Conservation (phyloP, 1,140 invertebrate species). For the Brachionus asplanchnoidis region DNA sequence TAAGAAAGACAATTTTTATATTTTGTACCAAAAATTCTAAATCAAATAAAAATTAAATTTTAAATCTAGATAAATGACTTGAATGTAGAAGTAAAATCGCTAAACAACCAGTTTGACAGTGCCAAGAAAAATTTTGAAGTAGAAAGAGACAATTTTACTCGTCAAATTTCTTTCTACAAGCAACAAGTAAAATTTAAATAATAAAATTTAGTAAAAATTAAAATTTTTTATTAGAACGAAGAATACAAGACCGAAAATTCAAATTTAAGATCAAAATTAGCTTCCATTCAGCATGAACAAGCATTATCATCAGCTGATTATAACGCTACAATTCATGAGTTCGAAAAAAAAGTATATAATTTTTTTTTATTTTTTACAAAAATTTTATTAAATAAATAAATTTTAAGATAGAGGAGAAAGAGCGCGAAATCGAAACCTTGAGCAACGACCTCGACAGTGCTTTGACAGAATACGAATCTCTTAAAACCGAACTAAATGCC, state of each 20-base stretch:
- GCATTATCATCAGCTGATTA: not conserved
- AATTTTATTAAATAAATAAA: not conserved
- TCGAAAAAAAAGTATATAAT: not conserved
- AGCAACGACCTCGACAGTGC: not conserved
- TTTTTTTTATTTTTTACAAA: not conserved
- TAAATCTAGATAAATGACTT: constrained; percentile 3
- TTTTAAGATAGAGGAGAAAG: not conserved
- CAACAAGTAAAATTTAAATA: not conserved
- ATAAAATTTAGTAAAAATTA: not conserved
- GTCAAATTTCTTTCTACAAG: constrained; percentile 3
- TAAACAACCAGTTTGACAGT: constrained; percentile 7
- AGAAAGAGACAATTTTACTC: not conserved
- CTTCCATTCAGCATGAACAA: not conserved
- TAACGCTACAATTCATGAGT: not conserved
- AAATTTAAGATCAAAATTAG: not conserved
- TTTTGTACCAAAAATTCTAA: too few species aligned
- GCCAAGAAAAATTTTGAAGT: not conserved
- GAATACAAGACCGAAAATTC: not conserved
- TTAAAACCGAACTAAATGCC: not conserved
- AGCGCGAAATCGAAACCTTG: not conserved
- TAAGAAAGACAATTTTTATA: too few species aligned
- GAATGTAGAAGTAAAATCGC: not conserved
- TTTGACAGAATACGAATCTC: not conserved
- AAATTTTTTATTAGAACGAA: not conserved
- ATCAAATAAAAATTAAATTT: not conserved